Evolutionary conservation across 2,113 vertebrate species (phyloP), one percentile per base, ranked within the genome.

Genomic region (Halcyon malimbica): DNA sequence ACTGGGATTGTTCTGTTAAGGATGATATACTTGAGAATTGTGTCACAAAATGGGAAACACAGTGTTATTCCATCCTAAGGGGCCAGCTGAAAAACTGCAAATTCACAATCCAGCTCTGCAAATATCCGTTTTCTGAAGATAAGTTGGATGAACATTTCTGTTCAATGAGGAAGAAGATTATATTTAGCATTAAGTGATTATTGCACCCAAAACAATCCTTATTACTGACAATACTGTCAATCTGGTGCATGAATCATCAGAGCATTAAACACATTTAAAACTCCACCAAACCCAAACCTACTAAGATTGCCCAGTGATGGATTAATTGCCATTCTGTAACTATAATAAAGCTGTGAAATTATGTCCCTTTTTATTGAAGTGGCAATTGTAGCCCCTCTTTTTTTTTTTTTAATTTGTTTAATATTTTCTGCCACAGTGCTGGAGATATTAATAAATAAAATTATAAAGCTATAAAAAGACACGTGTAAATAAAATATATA

Each of bases 361-460:
- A 69, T 64, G 64, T 78, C 29, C 21, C 41, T 77, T 62, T 82
- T 70, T 89, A 74, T 74, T 23, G 5, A 90, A 77, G 46, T 67
- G 90, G 20, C 68, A 94, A 71, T 64, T 19, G 5, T 35, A 94
- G 31, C 20, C 13, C 56, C 7, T 82, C 86, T 97, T 46, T 46
- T 46, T 46, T 46, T 35, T 85, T 82, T 42, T 42, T 42, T 42
- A 44, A 69, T 87, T 82, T 90, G 15, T 83, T 93, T 89, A 88
- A 62, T 89, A 78, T 92, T 97, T 96, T 91, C 67, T 94, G 39
- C 60, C 33, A 89, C 13, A 64, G 16, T 65, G 67, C 76, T 93
- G 65, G 26, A 94, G 62, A 90, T 89, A 93, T 94, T 94, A 19
- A 93, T 70, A 96, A 94, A 96, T 87, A 86, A 91, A 94, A 89